These are phyloP conservation scores for Helicoverpa armigera DNA, from an alignment of 1,140 invertebrate species.

Conservation along the genomic window DNA sequence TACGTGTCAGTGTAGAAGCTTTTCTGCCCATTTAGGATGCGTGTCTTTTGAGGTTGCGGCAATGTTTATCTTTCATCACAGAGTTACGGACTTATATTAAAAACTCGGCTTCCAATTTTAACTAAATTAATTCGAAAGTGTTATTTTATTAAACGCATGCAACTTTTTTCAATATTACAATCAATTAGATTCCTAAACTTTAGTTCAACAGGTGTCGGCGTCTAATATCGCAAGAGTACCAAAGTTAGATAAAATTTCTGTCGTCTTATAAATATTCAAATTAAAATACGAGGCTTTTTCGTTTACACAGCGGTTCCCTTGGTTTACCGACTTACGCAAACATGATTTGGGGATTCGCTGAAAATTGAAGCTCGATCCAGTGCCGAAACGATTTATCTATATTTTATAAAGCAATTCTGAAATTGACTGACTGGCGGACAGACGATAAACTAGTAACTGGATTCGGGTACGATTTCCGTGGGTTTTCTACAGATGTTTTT, in stretches of 20 bases:
- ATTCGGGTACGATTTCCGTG: no score
- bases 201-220: constrained; percentile 25
- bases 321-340: constrained; percentile 22
- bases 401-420: neutral
- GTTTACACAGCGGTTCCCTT: constrained; percentile 22
- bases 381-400: neutral
- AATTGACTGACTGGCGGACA: neutral
- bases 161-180: neutral
- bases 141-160: no score
- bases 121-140: no score
- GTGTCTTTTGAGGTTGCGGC: constrained; percentile 37
- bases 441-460: neutral
- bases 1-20: constrained; percentile 45
- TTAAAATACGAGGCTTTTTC: constrained; percentile 15
- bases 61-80: neutral
- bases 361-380: neutral
- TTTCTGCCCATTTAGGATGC: constrained; percentile 49
- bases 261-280: constrained; percentile 40
- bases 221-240: constrained; percentile 5
- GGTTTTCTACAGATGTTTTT: no score
- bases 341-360: constrained; percentile 27
- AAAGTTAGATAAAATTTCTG: constrained; percentile 1
- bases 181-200: constrained; percentile 15
- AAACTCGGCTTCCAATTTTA: neutral
- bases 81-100: neutral